These are phyloP conservation scores for Charanyca ferruginea DNA, from an alignment of 2,888 invertebrate genomes.

Conservation along the genomic window DNA sequence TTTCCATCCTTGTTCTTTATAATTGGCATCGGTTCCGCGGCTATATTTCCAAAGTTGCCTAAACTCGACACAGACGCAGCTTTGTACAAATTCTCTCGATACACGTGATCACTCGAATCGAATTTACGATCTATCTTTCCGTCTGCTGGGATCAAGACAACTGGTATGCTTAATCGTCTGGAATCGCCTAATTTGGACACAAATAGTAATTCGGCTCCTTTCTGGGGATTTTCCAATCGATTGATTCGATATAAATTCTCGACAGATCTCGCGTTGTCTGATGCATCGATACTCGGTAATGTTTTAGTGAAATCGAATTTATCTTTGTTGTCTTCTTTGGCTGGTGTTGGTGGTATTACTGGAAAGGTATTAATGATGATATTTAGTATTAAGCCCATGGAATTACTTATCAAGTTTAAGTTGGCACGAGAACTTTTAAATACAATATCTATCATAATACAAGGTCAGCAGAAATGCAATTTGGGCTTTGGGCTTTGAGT, in stretches of 20 bases:
- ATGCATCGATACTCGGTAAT: slow-evolving; percentile 63
- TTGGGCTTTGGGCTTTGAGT: no score
- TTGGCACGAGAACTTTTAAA: not conserved
- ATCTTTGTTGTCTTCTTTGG: slow-evolving; percentile 75
- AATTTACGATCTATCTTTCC: slow-evolving; percentile 80
- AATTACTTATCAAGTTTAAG: not conserved
- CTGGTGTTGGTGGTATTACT: slow-evolving; percentile 89
- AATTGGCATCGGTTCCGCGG: slow-evolving; percentile 86
- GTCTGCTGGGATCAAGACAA: slow-evolving; percentile 83
- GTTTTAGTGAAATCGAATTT: slow-evolving; percentile 80
- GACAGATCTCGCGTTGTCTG: slow-evolving; percentile 79
- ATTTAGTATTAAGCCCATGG: not conserved
- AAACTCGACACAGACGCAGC: slow-evolving; percentile 87
- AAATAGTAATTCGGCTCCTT: slow-evolving; percentile 79
- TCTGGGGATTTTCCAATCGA: slow-evolving; percentile 70
- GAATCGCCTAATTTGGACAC: slow-evolving; percentile 82
- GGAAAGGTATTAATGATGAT: slow-evolving; percentile 58
- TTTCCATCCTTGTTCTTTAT: slow-evolving; percentile 88
- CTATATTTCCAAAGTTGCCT: slow-evolving; percentile 85
- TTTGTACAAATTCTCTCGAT: slow-evolving; percentile 86
- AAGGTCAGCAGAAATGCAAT: no score
- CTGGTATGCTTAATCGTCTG: slow-evolving; percentile 85
- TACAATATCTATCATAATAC: not conserved
- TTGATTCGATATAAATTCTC: slow-evolving; percentile 81
- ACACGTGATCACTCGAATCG: slow-evolving; percentile 85